phyloP scores from a whole-genome alignment of 1,140 invertebrate genomes.

The Lithobius niger region DNA sequence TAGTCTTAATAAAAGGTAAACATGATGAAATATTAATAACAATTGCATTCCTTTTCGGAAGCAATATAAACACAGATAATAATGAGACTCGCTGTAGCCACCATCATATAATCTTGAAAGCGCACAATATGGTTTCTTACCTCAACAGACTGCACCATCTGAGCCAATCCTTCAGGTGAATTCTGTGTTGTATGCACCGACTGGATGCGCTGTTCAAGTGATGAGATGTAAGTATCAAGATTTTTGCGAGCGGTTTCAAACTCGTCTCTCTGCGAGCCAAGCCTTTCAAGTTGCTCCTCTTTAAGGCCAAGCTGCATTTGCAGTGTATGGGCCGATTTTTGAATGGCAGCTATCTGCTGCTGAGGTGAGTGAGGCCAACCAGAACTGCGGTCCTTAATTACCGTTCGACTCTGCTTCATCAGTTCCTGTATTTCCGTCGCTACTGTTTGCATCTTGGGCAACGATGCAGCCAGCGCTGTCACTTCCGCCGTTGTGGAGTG shows the following conservation, averaged over 20 bases:
- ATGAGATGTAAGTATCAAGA: neutral
- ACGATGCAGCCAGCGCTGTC: slow-evolving; percentile 29
- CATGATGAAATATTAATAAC: too few relatives aligned
- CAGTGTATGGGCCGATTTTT: neutral
- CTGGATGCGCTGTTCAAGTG: neutral
- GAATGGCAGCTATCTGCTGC: neutral
- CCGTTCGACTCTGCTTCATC: neutral
- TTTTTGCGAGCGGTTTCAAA: neutral
- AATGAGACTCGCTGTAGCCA: too few relatives aligned
- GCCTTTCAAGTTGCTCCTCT: neutral
- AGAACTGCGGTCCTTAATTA: neutral
- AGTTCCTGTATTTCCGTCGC: slow-evolving; percentile 1
- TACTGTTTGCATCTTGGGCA: slow-evolving; percentile 27
- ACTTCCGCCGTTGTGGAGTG: slow-evolving; percentile 31
- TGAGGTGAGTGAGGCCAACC: neutral
- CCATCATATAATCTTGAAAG: too few relatives aligned
- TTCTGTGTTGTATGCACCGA: neutral
- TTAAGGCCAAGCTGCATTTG: neutral
- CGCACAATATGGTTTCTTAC: too few relatives aligned
- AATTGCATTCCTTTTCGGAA: too few relatives aligned
- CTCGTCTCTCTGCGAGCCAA: neutral
- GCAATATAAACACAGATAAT: too few relatives aligned
- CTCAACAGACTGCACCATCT: neutral
- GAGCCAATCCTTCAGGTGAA: neutral
- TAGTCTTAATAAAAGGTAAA: too few relatives aligned